A percentile compares a stretch with the other conserved stretches of the same genome.
Evolutionary conservation across 2,113 vertebrate species (phyloP).

Genomic region (Dipodomys ordii): DNA sequence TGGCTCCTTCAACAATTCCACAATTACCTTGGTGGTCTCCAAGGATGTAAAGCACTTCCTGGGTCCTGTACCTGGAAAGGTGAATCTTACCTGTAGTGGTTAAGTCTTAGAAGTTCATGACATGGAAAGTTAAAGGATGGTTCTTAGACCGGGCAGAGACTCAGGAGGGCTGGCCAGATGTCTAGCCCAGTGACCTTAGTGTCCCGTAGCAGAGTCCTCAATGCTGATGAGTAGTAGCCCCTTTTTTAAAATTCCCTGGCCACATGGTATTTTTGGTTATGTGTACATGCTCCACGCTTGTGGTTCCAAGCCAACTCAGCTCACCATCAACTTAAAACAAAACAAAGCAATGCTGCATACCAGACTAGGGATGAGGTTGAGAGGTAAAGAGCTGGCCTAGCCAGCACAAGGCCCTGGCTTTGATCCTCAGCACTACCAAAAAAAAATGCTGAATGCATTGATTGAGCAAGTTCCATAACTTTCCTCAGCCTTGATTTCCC

Average conservation of each 20-base stretch:
- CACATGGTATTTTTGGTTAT: not conserved
- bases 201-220: not conserved
- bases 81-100: not conserved
- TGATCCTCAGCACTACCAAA: not conserved
- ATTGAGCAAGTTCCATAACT: not conserved
- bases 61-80: not conserved
- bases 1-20: not conserved
- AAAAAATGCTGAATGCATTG: not conserved
- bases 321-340: not conserved
- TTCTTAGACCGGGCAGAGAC: not conserved
- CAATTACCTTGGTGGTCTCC: not conserved
- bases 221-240: not conserved
- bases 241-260: not conserved
- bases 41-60: not conserved
- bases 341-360: not conserved
- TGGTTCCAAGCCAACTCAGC: not conserved
- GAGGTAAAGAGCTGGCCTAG: not conserved
- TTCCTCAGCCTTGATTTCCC: constrained; percentile 41
- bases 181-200: not conserved
- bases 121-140: not conserved
- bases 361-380: not conserved
- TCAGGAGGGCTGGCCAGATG: not conserved
- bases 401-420: not conserved
- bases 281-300: not conserved
- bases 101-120: not conserved